Percentiles rank a stretch among this genome's conserved stretches.
Evolutionary conservation across 2,888 invertebrate species (phyloP).

Genomic region (Drosophila diplacantha): DNA sequence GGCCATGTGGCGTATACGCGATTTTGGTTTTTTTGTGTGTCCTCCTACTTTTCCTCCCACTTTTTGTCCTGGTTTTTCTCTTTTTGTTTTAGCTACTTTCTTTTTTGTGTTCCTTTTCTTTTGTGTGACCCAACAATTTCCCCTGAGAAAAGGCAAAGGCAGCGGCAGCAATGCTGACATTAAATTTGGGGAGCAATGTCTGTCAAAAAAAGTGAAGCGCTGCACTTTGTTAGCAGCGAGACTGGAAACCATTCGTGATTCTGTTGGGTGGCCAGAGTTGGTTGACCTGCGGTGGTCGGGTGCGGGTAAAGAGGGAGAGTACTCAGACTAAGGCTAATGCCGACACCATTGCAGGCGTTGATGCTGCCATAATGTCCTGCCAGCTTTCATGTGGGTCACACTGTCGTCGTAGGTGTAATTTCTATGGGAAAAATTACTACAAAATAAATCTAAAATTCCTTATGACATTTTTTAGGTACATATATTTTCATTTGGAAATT

Average conservation of each 20-base stretch:
- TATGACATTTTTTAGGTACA: background rate
- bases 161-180: constrained; percentile 55
- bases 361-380: constrained; percentile 52
- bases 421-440: background rate
- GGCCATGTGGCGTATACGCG: constrained; percentile 60
- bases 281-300: constrained; percentile 30
- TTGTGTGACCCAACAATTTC: constrained; percentile 47
- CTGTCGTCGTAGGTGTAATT: background rate
- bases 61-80: constrained; percentile 21
- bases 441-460: background rate
- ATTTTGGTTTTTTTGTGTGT: constrained; percentile 29
- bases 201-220: constrained; percentile 47
- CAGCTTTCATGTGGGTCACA: constrained; percentile 43
- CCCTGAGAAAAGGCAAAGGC: constrained; percentile 45
- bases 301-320: background rate
- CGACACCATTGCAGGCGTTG: constrained; percentile 52
- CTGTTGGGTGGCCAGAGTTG: constrained; percentile 36
- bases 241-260: constrained; percentile 30
- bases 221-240: constrained; percentile 40
- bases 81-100: constrained; percentile 25
- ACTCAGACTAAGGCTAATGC: constrained; percentile 28
- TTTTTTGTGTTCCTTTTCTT: constrained; percentile 15
- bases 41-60: background rate
- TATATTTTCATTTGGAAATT: background rate
- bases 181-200: constrained; percentile 64